Base-by-base conservation (phyloP, 2,888 invertebrate species). In the Netelia virgata region DNA sequence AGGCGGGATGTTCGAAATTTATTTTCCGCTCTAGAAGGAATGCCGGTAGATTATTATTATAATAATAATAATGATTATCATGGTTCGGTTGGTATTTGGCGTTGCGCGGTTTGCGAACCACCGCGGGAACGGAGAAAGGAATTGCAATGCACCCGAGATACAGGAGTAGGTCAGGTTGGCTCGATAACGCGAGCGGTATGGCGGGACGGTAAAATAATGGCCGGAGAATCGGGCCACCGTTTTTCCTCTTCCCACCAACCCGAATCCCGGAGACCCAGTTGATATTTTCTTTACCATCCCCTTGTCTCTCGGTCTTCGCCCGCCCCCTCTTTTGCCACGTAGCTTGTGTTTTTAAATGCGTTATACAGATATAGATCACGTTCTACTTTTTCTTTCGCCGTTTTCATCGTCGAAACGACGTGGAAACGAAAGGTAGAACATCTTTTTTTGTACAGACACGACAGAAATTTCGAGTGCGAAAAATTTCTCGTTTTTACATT, bases 101-200 rank as follows among this genome's bases (percentile, higher is more conserved):
- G 68, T 59, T 3, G 59, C 36, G 63, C 20, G 59, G n/a, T 53
- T 64, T 43, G 20, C 69, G 68, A 18, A 36, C 63, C 68, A n/a
- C 36, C 64, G 64, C 11, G 28, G 20, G 57, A 43, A n/a, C 36
- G 43, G 43, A 57, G 69, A 84, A 77, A 73, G 66, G 61, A 79
- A 77, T 81, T 68, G 76, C 80, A 23, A 80, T 84, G 84, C 77
- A 84, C 69, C 73, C 9, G 55, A 55, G 61, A 61, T 47, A 69
- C 16, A 69, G 57, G 78, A 77, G 77, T 74, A 82, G 84, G 81
- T 84, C 81, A 81, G 76, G 81, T 64, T 78, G 70, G 73, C 70
- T 84, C 81, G 73, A 76, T 84, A 84, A 73, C 70, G 61, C 63
- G 57, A 57, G 57, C 57, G 77, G 66, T 77, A 81, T 77, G 64